Base-by-base conservation (phyloP, 2,888 invertebrate species). In the Trissolcus brochymenae region DNA sequence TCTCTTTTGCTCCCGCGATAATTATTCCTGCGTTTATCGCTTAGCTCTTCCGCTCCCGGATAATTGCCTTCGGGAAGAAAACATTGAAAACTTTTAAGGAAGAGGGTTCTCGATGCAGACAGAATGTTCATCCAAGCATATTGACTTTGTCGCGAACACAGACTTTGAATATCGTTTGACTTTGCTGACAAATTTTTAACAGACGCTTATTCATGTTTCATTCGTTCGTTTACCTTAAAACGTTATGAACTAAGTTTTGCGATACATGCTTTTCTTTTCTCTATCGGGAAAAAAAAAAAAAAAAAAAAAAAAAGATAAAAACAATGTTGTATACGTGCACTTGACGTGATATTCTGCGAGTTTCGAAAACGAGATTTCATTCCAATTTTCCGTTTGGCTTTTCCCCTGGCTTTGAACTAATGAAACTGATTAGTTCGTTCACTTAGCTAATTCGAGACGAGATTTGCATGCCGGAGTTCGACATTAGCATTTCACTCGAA, bases 401-500 rank as follows among this genome's bases (percentile, higher is more conserved):
- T 35, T 35, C 35, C 35, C 35, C 35, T 35, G 11, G 35, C 35
- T 35, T 35, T 35, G 35, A 35, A 35, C 35, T 35, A 35, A 35
- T 35, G 35, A 76, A 64, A 76, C 76, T 79, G 81, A 79, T 74
- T 81, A 67, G 67, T 65, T 71, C 72, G 76, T 72, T 77, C 71
- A 77, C 59, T 74, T 64, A 75, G 67, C 72, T 68, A 72, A 72
- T 72, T 67, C 86, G 87, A 86, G 85, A 85, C 84, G 86, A 86
- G 86, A 88, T 88, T 88, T 88, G 88, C 88, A 88, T 88, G 86
- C 84, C 84, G 87, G 85, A 88, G 88, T 85, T 85, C 84, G 81
- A 84, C 85, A 88, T 88, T 88, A 88, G 88, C 88, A 88, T 88
- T 88, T 88, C 88, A 88, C 88, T 88, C 85, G 85, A 19, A 80